These are phyloP conservation scores for Callipepla squamata DNA, from an alignment of 2,113 vertebrate genomes.

Conservation along the genomic window DNA sequence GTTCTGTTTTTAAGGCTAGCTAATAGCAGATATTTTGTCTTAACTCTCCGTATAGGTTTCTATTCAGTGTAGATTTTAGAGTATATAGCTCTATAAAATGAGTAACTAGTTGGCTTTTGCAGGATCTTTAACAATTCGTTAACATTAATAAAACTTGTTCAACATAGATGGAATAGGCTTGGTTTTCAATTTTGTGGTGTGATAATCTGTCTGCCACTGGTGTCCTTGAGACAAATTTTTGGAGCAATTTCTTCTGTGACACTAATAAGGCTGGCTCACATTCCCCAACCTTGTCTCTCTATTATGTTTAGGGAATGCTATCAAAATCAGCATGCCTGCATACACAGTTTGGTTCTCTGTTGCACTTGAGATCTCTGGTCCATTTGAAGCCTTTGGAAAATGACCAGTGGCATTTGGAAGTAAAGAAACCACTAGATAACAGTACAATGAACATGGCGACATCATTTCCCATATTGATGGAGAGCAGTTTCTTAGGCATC, in stretches of 20 bases:
- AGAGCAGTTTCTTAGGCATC: neutral
- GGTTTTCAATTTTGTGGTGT: neutral
- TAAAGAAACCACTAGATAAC: neutral
- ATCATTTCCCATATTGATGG: accelerated
- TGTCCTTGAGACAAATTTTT: neutral
- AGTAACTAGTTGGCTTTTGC: neutral
- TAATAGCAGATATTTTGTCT: neutral
- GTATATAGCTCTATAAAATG: neutral
- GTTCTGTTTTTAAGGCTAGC: neutral
- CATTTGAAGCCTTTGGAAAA: neutral
- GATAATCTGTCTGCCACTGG: neutral
- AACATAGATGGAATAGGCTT: neutral
- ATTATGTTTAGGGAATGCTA: neutral
- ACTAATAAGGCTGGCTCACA: neutral
- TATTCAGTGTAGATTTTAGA: neutral
- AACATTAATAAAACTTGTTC: neutral
- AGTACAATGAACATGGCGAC: neutral
- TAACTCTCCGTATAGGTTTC: neutral
- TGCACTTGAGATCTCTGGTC: neutral
- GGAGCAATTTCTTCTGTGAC: neutral
- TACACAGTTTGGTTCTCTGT: neutral
- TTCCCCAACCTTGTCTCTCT: neutral
- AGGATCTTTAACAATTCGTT: neutral
- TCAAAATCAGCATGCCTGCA: neutral
- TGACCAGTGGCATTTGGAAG: neutral